Evolutionary conservation across 1,140 invertebrate species (phyloP).

Genomic region (Callitettix versicolor): DNA sequence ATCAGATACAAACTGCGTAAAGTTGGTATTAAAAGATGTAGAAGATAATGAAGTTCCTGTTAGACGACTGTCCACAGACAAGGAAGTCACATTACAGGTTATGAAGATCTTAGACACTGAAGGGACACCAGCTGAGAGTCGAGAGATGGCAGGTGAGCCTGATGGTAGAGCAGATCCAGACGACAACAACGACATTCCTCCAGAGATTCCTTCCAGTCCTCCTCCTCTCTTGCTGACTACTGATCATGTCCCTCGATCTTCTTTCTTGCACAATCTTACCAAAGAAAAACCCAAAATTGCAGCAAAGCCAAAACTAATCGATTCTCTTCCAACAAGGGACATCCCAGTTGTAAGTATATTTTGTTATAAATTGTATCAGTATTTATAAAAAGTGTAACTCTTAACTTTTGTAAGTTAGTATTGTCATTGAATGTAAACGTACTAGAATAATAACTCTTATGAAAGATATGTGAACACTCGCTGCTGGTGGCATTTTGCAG

Average conservation of each 20-base stretch:
- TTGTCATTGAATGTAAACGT: no score
- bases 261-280: slow-evolving; percentile 51
- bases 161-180: slow-evolving; percentile 70
- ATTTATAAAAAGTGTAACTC: no score
- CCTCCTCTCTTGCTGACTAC: slow-evolving; percentile 17
- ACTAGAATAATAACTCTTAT: no score
- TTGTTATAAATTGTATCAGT: no score
- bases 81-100: slow-evolving; percentile 17
- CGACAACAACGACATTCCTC: slow-evolving; percentile 41
- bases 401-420: no score
- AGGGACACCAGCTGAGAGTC: slow-evolving; percentile 32
- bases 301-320: slow-evolving; percentile 38
- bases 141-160: slow-evolving; percentile 67
- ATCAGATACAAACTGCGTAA: no score
- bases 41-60: no score
- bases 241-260: slow-evolving; percentile 40
- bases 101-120: slow-evolving; percentile 15
- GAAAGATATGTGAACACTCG: no score
- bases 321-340: not conserved
- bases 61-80: not conserved
- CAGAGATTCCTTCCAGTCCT: slow-evolving; percentile 25
- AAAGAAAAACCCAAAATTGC: slow-evolving; percentile 52
- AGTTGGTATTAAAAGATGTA: no score
- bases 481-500: no score
- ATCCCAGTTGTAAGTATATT: no score